A percentile compares a stretch with the other conserved stretches of the same genome.
phyloP scores from a whole-genome alignment of 35 echinoderm and acorn worm genomes.

The Anneissia japonica region DNA sequence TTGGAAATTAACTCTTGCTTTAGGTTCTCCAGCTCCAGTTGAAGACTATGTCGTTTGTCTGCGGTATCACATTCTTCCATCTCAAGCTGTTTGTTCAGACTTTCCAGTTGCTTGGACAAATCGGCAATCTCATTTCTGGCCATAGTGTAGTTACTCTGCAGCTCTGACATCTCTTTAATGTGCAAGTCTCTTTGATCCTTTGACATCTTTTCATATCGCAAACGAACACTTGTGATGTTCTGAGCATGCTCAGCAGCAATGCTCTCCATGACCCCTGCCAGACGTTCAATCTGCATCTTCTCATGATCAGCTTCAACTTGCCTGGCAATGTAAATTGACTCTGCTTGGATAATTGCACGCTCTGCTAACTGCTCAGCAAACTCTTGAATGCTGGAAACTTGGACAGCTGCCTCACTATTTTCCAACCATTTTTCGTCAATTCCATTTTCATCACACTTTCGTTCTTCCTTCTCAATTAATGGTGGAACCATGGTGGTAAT shows the following conservation, averaged over 20 bases:
- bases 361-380: slow-evolving; percentile 34
- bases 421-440: background rate
- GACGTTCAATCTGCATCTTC: background rate
- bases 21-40: background rate
- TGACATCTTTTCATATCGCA: slow-evolving; percentile 43
- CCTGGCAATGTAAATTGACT: slow-evolving; percentile 18
- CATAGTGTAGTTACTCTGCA: slow-evolving; percentile 19
- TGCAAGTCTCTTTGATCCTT: slow-evolving; percentile 37
- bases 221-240: slow-evolving; percentile 41
- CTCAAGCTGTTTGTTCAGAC: slow-evolving; percentile 4
- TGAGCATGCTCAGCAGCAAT: slow-evolving; percentile 53
- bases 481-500: background rate
- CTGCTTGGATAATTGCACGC: slow-evolving; percentile 24
- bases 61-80: background rate
- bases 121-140: slow-evolving; percentile 21
- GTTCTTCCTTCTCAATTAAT: background rate
- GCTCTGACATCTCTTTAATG: slow-evolving; percentile 29
- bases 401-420: background rate
- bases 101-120: slow-evolving; percentile 29
- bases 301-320: slow-evolving; percentile 32
- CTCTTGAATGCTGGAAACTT: slow-evolving; percentile 28
- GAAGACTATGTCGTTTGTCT: background rate
- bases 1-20: background rate
- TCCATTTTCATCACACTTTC: background rate
- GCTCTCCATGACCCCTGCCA: slow-evolving; percentile 26